Base-by-base conservation (phyloP, 2,888 invertebrate genomes). In the Serripes groenlandicus region DNA sequence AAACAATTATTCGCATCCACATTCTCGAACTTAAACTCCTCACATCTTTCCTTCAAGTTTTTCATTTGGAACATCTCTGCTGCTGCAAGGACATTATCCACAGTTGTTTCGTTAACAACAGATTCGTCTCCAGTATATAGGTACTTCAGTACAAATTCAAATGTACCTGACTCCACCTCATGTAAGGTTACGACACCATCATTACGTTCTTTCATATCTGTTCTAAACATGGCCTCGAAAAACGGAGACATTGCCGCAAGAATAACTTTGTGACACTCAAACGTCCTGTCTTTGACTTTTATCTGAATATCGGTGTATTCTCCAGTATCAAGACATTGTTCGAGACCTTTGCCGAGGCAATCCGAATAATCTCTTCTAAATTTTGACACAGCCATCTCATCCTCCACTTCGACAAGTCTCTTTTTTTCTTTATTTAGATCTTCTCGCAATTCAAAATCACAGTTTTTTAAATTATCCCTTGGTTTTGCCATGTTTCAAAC, bases 31-130 rank as follows among this genome's bases (percentile, higher is more conserved):
- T 98, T 96, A 92, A 96, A 97, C 60, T 97, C 96, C 91, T 97
- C 97, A 94, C 98, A 98, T 32, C 97, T 96, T 82, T 97, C 96
- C 76, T 97, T 95, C 58, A 98, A 96, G 0, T 97, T 97, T 72
- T 97, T 95, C 90, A 98, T 97, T 90, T 97, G 97, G 70, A 98
- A 96, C 93, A 98, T 98, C 95, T 98, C 98, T 1, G 98, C 97
- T 0, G 97, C 97, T 91, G 97, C 96, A 18, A 98, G 95, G 3
- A 93, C 66, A 42, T 90, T 85, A 91, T 97, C 97, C 0, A 98
- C 97, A 93, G 98, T 98, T 64, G 96, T 96, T 64, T 96, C 96
- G 78, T 96, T 97, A 30, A 98, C 96, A 82, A 96, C 96, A n/a
- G 42, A 9, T 77, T 97, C 96, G 87, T 96, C 96, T 72, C 98